Evolutionary conservation across 2,797 vertebrate species (phyloP).

Genomic region (Lepus townsendii): DNA sequence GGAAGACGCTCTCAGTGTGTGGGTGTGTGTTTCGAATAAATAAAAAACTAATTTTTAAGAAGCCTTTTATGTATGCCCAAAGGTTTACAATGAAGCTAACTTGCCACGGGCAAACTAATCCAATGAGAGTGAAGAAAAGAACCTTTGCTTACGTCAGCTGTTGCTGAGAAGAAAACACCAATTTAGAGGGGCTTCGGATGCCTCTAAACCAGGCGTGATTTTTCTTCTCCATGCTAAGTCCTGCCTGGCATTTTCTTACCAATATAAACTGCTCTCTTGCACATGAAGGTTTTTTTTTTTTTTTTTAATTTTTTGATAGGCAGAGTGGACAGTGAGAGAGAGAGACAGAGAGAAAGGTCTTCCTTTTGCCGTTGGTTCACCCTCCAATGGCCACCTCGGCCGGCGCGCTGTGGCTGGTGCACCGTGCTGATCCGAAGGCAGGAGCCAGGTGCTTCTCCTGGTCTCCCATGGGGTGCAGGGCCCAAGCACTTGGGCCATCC

Average conservation of each 20-base stretch:
- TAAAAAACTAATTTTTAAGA: neutral
- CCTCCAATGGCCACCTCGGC: too few relatives aligned
- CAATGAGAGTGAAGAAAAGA: neutral
- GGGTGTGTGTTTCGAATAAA: too few relatives aligned
- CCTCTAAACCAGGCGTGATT: neutral
- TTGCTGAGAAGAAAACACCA: neutral
- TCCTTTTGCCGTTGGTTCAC: too few relatives aligned
- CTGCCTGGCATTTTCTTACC: slow-evolving; percentile 37
- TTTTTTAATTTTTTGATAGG: too few relatives aligned
- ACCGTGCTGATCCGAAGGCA: too few relatives aligned
- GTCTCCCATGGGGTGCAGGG: too few relatives aligned
- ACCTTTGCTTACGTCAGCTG: neutral
- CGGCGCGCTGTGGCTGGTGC: too few relatives aligned
- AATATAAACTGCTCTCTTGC: neutral
- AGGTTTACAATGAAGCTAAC: slow-evolving; percentile 19
- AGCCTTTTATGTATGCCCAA: neutral
- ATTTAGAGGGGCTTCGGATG: neutral
- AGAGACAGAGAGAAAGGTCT: too few relatives aligned
- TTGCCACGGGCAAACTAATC: neutral
- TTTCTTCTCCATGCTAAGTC: slow-evolving; percentile 4
- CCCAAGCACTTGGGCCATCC: too few relatives aligned
- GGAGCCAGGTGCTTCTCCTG: too few relatives aligned
- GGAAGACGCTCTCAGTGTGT: too few relatives aligned
- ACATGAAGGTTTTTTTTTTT: neutral
- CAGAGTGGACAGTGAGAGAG: too few relatives aligned